Base-by-base conservation (phyloP, 1,140 invertebrate species). In the Paraescarpia echinospica region DNA sequence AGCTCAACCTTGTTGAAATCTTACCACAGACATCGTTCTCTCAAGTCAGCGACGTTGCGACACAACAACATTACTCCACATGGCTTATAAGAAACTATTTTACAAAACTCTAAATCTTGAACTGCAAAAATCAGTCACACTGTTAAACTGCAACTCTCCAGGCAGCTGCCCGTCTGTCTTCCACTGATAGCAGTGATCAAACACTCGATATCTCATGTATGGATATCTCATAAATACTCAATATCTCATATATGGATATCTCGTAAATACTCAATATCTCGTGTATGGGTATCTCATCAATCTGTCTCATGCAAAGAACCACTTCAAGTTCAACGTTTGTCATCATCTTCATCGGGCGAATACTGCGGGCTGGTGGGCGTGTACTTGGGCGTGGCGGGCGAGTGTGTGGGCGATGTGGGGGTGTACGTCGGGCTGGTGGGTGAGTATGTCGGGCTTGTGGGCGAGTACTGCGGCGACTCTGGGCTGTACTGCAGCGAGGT, bases 381-480 rank as follows among this genome's bases (percentile, higher is more conserved):
- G 92, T 94, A 94, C 31, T 92, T 35, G 27, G 94, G 94, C 22
- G 89, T 92, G n/a, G 93, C 91, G 48, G 94, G 94, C 89, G 94
- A 93, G 92, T 94, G 93, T 22, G 35, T 93, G 22, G 94, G 94
- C 48, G 77, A 91, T 31, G 94, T 92, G 33, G 94, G 94, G 35
- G 94, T 93, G 92, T 98, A 98, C 33, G 94, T 95, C 1, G 96
- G 96, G 93, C 95, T 95, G 2, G 96, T 96, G 12, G 97, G 97
- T 12, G 96, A 96, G 93, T 99, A 99, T n/a, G 97, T 97, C 8
- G 98, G 98, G 4, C 27, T 35, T 12, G 94, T 92, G 91, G 95
- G 95, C 14, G 94, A 95, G 92, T 96, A 96, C 1, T 94, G 92
- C 5, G 95, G 95, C 77, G 93, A 95, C 35, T 94, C 90, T 59